These are phyloP conservation scores for Pterostichus madidus DNA, from an alignment of 2,888 invertebrate genomes.

Conservation along the genomic window DNA sequence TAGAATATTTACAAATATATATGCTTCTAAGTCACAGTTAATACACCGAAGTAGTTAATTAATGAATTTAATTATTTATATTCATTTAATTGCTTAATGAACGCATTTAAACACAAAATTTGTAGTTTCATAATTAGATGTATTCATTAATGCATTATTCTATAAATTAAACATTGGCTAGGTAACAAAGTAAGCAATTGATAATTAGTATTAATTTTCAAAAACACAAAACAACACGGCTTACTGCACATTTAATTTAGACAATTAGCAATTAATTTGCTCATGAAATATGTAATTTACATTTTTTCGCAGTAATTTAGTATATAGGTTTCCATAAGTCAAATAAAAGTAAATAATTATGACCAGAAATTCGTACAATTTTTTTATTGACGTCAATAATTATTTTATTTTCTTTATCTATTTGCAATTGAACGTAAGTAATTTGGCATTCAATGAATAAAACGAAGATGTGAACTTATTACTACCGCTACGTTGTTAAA, in stretches of 20 bases:
- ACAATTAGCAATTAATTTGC: background rate
- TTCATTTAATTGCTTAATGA: conserved; percentile 25
- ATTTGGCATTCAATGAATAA: background rate
- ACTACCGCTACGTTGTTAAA: no score
- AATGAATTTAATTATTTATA: background rate
- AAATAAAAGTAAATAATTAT: no score
- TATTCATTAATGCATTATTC: no score
- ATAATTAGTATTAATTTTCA: conserved; percentile 29
- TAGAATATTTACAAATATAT: no score
- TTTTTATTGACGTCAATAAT: background rate
- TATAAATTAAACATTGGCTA: no score
- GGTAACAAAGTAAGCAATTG: background rate
- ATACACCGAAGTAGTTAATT: background rate
- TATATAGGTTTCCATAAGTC: no score
- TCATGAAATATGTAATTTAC: background rate
- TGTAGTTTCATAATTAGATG: background rate
- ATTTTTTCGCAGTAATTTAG: background rate
- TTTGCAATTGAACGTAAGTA: background rate
- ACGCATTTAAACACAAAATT: background rate
- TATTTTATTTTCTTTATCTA: background rate
- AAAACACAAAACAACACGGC: conserved; percentile 32
- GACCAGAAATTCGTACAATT: no score
- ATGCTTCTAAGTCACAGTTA: no score
- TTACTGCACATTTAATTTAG: conserved; percentile 40
- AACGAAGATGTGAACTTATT: no score